Conservation (phyloP, 1,140 invertebrate species). For the Metopolophium dirhodum region DNA sequence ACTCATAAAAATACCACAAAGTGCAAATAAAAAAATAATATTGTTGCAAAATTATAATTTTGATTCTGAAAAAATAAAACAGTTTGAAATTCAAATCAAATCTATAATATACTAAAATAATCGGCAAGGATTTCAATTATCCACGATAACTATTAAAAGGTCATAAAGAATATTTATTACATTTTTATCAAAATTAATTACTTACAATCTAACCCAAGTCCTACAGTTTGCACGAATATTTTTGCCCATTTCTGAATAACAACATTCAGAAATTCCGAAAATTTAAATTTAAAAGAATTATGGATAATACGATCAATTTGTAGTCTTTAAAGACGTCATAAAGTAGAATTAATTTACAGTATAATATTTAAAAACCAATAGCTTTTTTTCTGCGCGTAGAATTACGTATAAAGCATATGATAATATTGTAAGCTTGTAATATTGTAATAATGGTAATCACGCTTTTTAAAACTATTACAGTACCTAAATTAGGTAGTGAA, state of each 20-base stretch:
- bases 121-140: background rate
- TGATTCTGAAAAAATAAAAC: background rate
- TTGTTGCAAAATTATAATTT: background rate
- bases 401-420: background rate
- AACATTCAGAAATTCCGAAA: background rate
- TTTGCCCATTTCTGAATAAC: background rate
- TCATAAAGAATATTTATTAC: background rate
- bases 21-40: background rate
- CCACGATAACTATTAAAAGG: background rate
- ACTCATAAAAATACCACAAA: background rate
- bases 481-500: too few relatives aligned
- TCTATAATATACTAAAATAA: background rate
- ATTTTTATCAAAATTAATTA: background rate
- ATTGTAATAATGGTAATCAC: background rate
- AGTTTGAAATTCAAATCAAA: background rate
- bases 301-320: background rate
- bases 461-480: background rate
- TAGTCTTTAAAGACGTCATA: background rate
- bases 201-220: background rate
- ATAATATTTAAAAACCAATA: background rate
- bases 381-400: background rate
- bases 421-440: background rate
- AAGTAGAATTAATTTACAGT: background rate
- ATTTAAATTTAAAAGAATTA: background rate
- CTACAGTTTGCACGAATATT: background rate